Evolutionary conservation across 92 coral and sea anemone species (phyloP).

Genomic region (Umimayanthus kanabou): DNA sequence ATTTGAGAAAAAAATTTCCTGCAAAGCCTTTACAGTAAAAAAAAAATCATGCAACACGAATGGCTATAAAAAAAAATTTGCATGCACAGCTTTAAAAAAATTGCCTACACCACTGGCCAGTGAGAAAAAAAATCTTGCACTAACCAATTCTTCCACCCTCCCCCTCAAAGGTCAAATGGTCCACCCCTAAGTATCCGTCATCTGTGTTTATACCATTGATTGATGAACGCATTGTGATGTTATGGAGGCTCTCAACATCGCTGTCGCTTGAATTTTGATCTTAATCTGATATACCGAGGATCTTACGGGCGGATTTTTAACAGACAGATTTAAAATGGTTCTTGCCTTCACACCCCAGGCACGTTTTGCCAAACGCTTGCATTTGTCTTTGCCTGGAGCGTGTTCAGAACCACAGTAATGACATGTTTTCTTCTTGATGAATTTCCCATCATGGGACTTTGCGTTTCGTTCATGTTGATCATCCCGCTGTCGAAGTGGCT

Average conservation of each 20-base stretch:
- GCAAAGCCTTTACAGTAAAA: too few relatives aligned
- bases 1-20: too few relatives aligned
- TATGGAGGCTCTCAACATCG: slow-evolving; percentile 6
- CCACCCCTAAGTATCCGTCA: neutral
- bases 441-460: slow-evolving; percentile 1
- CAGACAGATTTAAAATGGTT: slow-evolving; percentile 45
- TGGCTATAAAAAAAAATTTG: too few relatives aligned
- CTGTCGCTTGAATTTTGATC: neutral
- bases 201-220: slow-evolving; percentile 4
- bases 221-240: neutral
- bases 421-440: neutral
- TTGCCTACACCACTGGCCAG: too few relatives aligned
- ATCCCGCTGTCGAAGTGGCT: neutral
- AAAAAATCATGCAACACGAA: too few relatives aligned
- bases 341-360: slow-evolving; percentile 38
- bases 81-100: too few relatives aligned
- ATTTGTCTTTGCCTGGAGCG: slow-evolving; percentile 33
- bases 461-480: slow-evolving; percentile 19
- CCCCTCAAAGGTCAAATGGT: too few relatives aligned
- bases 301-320: neutral
- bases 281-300: neutral
- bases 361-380: slow-evolving; percentile 41
- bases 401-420: slow-evolving; percentile 46
- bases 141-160: too few relatives aligned
- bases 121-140: too few relatives aligned